Evolutionary conservation across 2,113 vertebrate species (phyloP), one percentile per base, ranked within the genome.

Genomic region (Corythaixoides concolor): DNA sequence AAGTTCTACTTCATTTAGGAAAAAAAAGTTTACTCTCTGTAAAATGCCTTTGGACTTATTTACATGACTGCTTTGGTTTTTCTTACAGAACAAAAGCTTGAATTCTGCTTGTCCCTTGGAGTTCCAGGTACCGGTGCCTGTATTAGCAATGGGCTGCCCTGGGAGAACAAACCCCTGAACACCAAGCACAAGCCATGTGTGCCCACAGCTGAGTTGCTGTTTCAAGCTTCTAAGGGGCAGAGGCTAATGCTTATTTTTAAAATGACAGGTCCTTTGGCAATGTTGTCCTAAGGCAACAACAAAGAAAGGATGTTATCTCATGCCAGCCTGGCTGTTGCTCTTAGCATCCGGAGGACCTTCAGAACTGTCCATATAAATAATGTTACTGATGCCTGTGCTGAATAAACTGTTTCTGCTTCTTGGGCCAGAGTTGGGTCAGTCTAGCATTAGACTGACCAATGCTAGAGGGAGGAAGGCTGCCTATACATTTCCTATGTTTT

Each of bases 111-210:
- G 39, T 88, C 45, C 74, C 35, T 24, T 15, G 41, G 33, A 81
- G 49, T 12, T 22, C 24, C 53, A 58, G 43, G 0, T 45, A 41
- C 37, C 10, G 2, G 39, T 59, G 70, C 15, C 83, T 47, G 22
- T 24, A 35, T 39, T 32, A 50, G 33, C 1, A 3, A n/a, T 9
- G 43, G 56, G 56, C 66, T 94, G 37, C 60, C 68, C 59, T 27
- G 23, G 41, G 35, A 67, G 35, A 90, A 47, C 70, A 64, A 68
- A 70, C 10, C 33, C 30, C 1, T 33, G 64, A 94, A 69, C 55
- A 78, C 32, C 55, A 67, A 7, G 4, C 2, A 0, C 32, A 70
- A 94, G 60, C 66, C 0, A 0, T 20, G n/a, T 28, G 43, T 85
- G 37, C 73, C 66, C 52, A 52, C 43, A 53, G 74, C 56, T 21